Evolutionary conservation across 1,140 invertebrate species (phyloP).

Genomic region (Lanistes nyassanus): DNA sequence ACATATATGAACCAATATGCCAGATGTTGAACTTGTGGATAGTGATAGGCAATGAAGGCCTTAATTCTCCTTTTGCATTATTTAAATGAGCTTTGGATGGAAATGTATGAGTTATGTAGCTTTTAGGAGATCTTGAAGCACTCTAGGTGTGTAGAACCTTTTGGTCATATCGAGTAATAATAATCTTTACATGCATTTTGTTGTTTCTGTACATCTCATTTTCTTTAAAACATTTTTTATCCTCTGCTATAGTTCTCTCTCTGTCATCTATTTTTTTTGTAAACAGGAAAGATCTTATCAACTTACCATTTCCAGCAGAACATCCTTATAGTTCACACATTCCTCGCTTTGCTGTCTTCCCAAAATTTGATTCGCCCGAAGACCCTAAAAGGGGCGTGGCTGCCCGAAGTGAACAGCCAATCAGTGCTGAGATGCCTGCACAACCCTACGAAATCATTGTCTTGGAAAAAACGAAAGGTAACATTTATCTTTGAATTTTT

Average conservation of each 20-base stretch:
- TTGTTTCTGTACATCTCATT: not conserved
- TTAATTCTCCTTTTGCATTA: too few relatives aligned
- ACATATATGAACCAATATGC: too few relatives aligned
- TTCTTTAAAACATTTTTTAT: not conserved
- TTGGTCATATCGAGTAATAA: not conserved
- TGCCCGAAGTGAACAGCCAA: conserved; percentile 42
- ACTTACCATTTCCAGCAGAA: conserved; percentile 56
- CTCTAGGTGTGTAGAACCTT: not conserved
- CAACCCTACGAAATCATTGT: conserved; percentile 49
- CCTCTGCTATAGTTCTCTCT: not conserved
- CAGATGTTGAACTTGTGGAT: too few relatives aligned
- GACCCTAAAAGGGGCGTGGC: conserved; percentile 57
- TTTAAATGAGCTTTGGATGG: too few relatives aligned
- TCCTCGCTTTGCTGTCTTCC: conserved; percentile 49
- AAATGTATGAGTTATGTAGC: too few relatives aligned
- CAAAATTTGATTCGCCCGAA: conserved; percentile 54
- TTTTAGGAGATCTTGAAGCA: not conserved
- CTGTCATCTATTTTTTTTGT: conserved; percentile 11
- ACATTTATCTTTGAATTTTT: conserved; percentile 3
- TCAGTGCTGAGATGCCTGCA: conserved; percentile 54
- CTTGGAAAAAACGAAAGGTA: conserved; percentile 57
- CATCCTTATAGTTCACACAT: conserved; percentile 59
- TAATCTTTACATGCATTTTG: not conserved
- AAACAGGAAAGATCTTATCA: conserved; percentile 47
- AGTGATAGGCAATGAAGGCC: too few relatives aligned